Percentiles rank a stretch among this genome's conserved stretches.
These are phyloP conservation scores for Cecropterus lyciades DNA, from an alignment of 1,140 invertebrate species.

Conservation along the genomic window DNA sequence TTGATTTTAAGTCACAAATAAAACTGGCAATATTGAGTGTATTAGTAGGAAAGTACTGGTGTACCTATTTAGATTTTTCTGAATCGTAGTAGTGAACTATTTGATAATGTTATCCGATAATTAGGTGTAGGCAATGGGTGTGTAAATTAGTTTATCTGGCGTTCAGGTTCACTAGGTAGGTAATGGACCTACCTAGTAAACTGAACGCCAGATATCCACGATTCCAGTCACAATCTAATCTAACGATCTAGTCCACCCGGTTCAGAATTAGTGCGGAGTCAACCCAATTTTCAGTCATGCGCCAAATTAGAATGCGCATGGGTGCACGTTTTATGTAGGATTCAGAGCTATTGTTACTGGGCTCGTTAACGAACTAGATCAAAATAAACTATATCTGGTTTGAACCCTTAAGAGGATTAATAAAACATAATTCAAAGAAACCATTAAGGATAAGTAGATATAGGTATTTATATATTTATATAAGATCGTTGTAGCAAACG, in stretches of 20 bases:
- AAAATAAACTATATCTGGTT: neutral
- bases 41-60: no score
- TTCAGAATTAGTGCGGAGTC: constrained; percentile 19
- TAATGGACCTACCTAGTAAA: neutral
- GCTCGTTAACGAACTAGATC: neutral
- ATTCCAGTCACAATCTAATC: constrained; percentile 10
- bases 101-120: neutral
- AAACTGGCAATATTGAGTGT: no score
- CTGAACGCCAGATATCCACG: constrained; percentile 2
- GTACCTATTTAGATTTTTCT: no score
- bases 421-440: no score
- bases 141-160: neutral
- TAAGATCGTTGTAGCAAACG: no score
- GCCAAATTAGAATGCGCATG: constrained; percentile 27
- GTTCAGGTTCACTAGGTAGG: no score
- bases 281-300: constrained; percentile 19
- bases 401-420: neutral
- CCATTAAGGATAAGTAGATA: no score
- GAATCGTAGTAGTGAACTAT: neutral
- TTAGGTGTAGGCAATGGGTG: neutral
- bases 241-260: constrained; percentile 14
- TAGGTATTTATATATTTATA: no score
- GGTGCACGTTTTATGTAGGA: constrained; percentile 11
- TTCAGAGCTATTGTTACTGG: neutral
- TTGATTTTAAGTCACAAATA: no score